Evolutionary conservation across 2,888 invertebrate species (phyloP).

Genomic region (Smittia aterrima): DNA sequence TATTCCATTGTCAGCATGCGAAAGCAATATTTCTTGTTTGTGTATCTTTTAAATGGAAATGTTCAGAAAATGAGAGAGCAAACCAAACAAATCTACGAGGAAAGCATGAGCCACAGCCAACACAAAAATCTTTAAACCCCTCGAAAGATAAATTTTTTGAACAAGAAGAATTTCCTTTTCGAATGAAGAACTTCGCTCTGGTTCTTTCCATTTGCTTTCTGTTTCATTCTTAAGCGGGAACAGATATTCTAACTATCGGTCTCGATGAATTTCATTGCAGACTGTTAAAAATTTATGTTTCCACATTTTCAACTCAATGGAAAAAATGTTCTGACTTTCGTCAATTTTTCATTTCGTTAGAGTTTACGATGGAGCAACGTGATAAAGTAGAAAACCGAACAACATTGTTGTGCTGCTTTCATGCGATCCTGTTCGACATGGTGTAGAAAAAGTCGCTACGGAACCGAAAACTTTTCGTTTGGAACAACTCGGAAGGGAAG

Average conservation of each 20-base stretch:
- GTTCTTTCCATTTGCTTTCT: slow-evolving; percentile 1
- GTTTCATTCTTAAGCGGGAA: not conserved
- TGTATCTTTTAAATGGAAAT: slow-evolving; percentile 37
- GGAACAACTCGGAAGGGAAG: slow-evolving; percentile 38
- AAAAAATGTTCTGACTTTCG: slow-evolving; percentile 18
- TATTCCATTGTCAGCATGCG: slow-evolving; percentile 26
- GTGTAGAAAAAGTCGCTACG: slow-evolving; percentile 41
- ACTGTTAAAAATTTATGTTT: slow-evolving; percentile 40
- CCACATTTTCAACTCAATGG: slow-evolving; percentile 31
- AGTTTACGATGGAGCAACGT: not conserved
- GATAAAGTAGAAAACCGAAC: slow-evolving; percentile 2
- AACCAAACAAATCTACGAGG: slow-evolving; percentile 35
- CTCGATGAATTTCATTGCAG: slow-evolving; percentile 25
- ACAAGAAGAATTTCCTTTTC: too few relatives aligned
- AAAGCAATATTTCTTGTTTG: slow-evolving; percentile 30
- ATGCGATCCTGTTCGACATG: slow-evolving; percentile 1
- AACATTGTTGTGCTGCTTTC: slow-evolving; percentile 22
- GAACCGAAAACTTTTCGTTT: slow-evolving; percentile 10
- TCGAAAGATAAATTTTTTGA: not conserved
- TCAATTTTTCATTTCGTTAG: slow-evolving; percentile 13
- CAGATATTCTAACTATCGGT: not conserved
- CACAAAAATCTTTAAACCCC: not conserved
- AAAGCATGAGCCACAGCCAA: not conserved
- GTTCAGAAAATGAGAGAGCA: slow-evolving; percentile 40
- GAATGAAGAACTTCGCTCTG: not conserved